Percentiles rank a stretch among this genome's conserved stretches.
Evolutionary conservation across 2,888 invertebrate genomes (phyloP).

Genomic region (Anarsia innoxiella): DNA sequence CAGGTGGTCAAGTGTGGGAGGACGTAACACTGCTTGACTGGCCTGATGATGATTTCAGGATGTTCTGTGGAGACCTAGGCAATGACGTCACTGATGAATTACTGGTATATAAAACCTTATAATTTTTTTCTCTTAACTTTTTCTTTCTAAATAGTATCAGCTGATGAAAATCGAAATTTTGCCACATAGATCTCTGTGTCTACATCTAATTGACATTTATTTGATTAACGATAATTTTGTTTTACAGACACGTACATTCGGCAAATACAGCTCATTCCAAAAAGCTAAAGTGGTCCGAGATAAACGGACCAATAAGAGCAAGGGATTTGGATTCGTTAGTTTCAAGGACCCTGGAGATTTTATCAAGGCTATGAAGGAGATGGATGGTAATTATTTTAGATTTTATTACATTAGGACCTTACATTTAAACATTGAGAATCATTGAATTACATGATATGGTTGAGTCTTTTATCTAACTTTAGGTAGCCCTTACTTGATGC

Average conservation of each 20-base stretch:
- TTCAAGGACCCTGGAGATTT: constrained; percentile 99
- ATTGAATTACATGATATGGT: no score
- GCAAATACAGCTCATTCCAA: constrained; percentile 94
- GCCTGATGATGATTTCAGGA: constrained; percentile 98
- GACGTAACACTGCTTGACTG: constrained; percentile 95
- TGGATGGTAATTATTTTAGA: constrained; percentile 86
- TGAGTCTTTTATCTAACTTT: no score
- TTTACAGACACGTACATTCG: constrained; percentile 91
- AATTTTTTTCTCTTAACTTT: no score
- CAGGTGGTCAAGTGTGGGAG: constrained; percentile 97
- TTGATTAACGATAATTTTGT: no score
- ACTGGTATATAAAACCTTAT: constrained; percentile 76
- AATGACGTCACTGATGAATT: constrained; percentile 99
- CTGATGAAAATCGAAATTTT: no score
- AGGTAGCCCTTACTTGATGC: no score
- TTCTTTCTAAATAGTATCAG: no score
- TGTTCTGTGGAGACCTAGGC: constrained; percentile 99
- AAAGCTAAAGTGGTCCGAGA: constrained; percentile 97
- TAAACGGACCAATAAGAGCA: constrained; percentile 97
- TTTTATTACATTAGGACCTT: no score
- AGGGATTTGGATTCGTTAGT: constrained; percentile 99
- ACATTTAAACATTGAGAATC: no score
- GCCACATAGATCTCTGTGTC: no score
- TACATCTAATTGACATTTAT: no score
- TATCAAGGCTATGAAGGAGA: constrained; percentile 98